Evolutionary conservation across 1,140 invertebrate species (phyloP), one percentile per base, ranked within the genome.

Genomic region (Hyles euphorbiae): DNA sequence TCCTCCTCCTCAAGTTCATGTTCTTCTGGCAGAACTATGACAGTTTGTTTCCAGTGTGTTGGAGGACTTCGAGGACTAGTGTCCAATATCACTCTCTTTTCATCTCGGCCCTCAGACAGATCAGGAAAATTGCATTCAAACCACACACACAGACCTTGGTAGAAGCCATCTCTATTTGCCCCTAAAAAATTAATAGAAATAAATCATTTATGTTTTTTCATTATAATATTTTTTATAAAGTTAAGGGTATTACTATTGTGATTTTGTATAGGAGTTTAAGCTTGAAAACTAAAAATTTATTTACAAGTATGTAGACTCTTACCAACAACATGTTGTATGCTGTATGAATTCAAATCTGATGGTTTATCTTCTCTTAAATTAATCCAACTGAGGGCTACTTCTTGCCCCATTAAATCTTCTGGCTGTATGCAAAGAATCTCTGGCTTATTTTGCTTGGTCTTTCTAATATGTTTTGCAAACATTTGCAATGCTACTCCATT

Each of bases 31-130:
- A 93, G 70, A 3, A 93, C 89, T 81, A 99, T 98, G 6, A 98
- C 93, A 2, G 98, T 98, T 87, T 99, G 98, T 87, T 99, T 99
- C 98, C 98, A 99, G 89, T 99, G 98, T 6, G 98, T 99, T 53
- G 91, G 90, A 63, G 91, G 90, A 72, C 92, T 92, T 63, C 90
- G 90, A 55, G 94, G 97, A 73, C 93, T 94, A 66, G 95, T 96
- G 57, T 92, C 93, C 49, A 97, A 91, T 7, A 89, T 80, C n/a
- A 95, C 88, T 8, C 76, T 70, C 10, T 76, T 61, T 3, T 68
- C 68, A 34, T 73, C 63, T 47, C 51, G 62, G 10, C 65, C 53
- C 6, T 72, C 63, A 59, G 78, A 69, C 36, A 81, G 32, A 7
- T 81, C 65, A 2, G 91, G 91, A 69, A 93, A 93, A 34, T 82